Conservation (phyloP, 2,113 vertebrate genomes). For the Hydrolagus affinis region DNA sequence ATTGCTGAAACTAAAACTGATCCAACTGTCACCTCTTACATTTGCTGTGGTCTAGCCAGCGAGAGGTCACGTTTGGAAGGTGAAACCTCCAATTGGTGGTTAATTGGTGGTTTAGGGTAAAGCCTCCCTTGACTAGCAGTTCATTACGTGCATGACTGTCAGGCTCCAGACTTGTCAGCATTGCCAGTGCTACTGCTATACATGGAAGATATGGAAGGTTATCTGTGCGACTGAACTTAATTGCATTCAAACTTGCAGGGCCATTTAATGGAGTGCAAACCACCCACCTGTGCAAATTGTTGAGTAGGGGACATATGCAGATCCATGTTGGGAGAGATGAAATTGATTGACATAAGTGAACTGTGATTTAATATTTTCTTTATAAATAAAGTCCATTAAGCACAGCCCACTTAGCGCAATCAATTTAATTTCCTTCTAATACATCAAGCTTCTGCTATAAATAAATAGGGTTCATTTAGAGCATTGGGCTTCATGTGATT, state of each 20-base stretch:
- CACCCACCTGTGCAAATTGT: not conserved
- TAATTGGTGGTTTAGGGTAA: not conserved
- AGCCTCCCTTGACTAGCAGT: not conserved
- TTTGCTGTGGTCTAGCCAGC: too few species aligned
- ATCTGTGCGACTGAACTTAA: not conserved
- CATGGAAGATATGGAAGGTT: not conserved
- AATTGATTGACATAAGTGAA: not conserved
- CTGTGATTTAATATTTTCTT: not conserved
- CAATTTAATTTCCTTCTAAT: not conserved
- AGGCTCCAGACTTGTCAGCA: not conserved
- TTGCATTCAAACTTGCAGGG: not conserved
- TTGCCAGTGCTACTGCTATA: too few species aligned
- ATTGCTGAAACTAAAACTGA: too few species aligned
- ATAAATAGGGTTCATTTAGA: not conserved
- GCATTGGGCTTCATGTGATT: not conserved
- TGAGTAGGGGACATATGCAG: not conserved
- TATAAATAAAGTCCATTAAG: not conserved
- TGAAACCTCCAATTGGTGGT: not conserved
- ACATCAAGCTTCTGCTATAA: not conserved
- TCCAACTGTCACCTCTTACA: too few species aligned
- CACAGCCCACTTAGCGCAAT: not conserved
- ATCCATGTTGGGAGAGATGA: not conserved
- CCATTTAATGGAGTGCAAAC: not conserved
- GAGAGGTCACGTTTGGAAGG: too few species aligned
- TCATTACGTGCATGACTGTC: not conserved